Conservation (phyloP, 2,113 vertebrate species). For the Nothoprocta perdicaria region DNA sequence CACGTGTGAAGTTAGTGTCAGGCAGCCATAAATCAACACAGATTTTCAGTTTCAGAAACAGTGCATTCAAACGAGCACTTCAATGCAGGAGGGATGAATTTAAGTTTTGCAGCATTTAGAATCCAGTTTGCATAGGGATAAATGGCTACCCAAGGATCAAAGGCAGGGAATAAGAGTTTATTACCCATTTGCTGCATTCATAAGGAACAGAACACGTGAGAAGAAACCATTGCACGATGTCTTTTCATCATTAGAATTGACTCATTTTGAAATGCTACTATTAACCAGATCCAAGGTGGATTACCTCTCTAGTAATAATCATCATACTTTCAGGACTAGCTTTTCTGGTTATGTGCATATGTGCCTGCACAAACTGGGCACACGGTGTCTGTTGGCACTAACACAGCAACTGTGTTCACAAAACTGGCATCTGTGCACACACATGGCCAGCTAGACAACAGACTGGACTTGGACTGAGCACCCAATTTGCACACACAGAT, state of each 20-base stretch:
- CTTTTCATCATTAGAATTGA: background rate
- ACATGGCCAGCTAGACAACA: background rate
- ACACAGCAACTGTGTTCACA: background rate
- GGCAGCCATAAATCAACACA: background rate
- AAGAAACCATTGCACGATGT: background rate
- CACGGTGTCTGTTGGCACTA: background rate
- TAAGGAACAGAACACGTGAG: background rate
- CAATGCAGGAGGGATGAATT: background rate
- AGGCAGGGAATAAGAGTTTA: background rate
- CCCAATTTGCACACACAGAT: background rate
- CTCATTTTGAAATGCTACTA: background rate
- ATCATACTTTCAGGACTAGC: background rate
- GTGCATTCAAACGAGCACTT: background rate
- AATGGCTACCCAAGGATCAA: background rate
- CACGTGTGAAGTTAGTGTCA: fast-evolving
- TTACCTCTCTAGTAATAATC: background rate
- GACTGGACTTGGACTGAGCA: background rate
- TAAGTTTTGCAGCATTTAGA: background rate
- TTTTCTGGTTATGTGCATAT: background rate
- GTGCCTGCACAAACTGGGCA: background rate
- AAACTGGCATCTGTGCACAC: background rate
- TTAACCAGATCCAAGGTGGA: background rate
- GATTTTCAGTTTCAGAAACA: background rate
- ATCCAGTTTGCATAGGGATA: background rate
- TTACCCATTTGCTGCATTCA: background rate